Evolutionary conservation across 2,113 vertebrate genomes (phyloP).

Genomic region (Mesitornis unicolor): DNA sequence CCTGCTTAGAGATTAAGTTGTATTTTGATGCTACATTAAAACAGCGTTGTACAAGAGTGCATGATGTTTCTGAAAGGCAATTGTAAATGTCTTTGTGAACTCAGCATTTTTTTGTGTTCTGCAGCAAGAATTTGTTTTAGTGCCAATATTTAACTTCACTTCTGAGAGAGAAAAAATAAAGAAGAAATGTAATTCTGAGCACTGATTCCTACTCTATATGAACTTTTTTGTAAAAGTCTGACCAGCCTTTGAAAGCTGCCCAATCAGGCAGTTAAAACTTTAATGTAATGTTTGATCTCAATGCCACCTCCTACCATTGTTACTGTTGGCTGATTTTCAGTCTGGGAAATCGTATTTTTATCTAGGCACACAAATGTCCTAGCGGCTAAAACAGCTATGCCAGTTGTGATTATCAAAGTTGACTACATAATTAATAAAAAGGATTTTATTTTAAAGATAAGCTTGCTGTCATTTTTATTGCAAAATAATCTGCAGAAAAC

Average conservation of each 20-base stretch:
- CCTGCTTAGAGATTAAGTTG: slow-evolving; percentile 74
- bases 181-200: neutral
- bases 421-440: neutral
- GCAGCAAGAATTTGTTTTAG: slow-evolving; percentile 38
- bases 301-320: neutral
- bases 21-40: slow-evolving; percentile 75
- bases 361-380: neutral
- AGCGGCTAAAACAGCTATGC: neutral
- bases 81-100: slow-evolving; percentile 58
- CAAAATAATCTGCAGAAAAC: neutral
- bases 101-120: slow-evolving; percentile 61
- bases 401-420: neutral
- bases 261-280: slow-evolving; percentile 18
- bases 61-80: slow-evolving; percentile 58
- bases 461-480: neutral
- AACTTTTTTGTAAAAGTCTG: neutral
- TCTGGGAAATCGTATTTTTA: neutral
- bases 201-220: neutral
- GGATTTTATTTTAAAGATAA: neutral
- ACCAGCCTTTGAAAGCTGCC: slow-evolving; percentile 3
- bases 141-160: slow-evolving; percentile 51
- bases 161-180: neutral
- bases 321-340: neutral
- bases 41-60: slow-evolving; percentile 42
- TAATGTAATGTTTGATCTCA: slow-evolving; percentile 7